Percentiles rank a stretch among this genome's conserved stretches.
Conservation (phyloP, 2,113 vertebrate genomes). For the Peucedramus taeniatus region DNA sequence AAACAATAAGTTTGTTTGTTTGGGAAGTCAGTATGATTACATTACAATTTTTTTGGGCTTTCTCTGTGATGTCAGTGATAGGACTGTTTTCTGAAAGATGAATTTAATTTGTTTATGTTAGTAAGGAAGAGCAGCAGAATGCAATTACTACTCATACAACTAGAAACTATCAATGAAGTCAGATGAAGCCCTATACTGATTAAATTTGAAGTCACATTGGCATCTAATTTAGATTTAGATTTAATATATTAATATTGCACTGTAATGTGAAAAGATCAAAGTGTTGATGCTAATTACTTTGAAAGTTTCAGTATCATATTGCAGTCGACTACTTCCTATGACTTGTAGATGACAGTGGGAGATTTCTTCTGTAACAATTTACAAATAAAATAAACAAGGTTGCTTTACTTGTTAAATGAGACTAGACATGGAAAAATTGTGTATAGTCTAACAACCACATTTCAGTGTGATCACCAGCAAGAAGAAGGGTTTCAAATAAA, state of each 20-base stretch:
- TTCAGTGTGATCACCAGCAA: background rate
- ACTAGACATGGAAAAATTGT: background rate
- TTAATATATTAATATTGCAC: slow-evolving; percentile 5
- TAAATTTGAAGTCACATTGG: slow-evolving; percentile 30
- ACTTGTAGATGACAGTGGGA: background rate
- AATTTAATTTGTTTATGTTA: slow-evolving; percentile 28
- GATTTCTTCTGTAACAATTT: background rate
- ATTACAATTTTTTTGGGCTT: background rate
- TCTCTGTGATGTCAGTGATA: background rate
- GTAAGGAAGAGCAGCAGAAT: background rate
- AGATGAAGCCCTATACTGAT: background rate
- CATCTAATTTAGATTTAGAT: slow-evolving; percentile 30
- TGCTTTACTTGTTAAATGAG: background rate
- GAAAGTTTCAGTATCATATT: background rate
- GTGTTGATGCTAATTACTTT: background rate
- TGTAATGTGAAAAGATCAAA: background rate
- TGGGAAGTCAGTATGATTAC: background rate
- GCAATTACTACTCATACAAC: background rate
- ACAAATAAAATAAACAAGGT: background rate
- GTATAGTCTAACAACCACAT: background rate
- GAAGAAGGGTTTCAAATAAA: background rate
- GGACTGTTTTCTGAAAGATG: background rate
- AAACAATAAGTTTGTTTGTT: background rate
- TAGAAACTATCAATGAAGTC: slow-evolving; percentile 1
- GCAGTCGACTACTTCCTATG: background rate